Percentiles rank a stretch among this genome's conserved stretches.
phyloP scores from a whole-genome alignment of 2,797 vertebrate genomes.

The Sparus aurata region DNA sequence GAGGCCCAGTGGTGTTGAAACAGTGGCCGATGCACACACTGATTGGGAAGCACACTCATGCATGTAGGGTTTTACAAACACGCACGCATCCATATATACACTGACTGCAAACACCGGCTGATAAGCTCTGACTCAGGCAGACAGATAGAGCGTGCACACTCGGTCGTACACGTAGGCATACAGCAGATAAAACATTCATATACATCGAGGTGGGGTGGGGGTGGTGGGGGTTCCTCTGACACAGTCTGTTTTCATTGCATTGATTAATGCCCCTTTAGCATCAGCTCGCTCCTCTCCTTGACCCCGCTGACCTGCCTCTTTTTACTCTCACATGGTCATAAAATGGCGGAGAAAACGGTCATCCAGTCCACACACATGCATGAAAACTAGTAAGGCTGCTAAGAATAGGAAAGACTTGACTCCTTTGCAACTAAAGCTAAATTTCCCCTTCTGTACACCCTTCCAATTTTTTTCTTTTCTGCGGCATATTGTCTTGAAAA shows the following conservation, averaged over 20 bases:
- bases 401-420: not conserved
- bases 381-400: not conserved
- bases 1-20: slow-evolving; percentile 83
- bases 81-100: slow-evolving; percentile 46
- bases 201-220: slow-evolving; percentile 4
- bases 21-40: slow-evolving; percentile 78
- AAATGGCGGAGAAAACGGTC: slow-evolving; percentile 1
- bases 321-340: slow-evolving; percentile 27
- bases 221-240: not conserved
- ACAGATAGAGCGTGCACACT: slow-evolving; percentile 24
- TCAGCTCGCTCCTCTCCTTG: slow-evolving; percentile 55
- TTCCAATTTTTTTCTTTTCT: not conserved
- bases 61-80: slow-evolving; percentile 70
- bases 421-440: not conserved
- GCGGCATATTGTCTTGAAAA: not conserved
- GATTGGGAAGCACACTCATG: slow-evolving; percentile 78
- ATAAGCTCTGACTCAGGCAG: slow-evolving; percentile 44
- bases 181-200: slow-evolving; percentile 48
- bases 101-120: slow-evolving; percentile 37
- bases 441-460: not conserved
- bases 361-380: slow-evolving; percentile 11
- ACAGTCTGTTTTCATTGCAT: slow-evolving; percentile 43
- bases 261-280: slow-evolving; percentile 62
- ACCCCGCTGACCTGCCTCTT: slow-evolving; percentile 55
- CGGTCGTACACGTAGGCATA: slow-evolving; percentile 44